Base-by-base conservation (phyloP, 1,140 invertebrate genomes). In the Lerema accius region DNA sequence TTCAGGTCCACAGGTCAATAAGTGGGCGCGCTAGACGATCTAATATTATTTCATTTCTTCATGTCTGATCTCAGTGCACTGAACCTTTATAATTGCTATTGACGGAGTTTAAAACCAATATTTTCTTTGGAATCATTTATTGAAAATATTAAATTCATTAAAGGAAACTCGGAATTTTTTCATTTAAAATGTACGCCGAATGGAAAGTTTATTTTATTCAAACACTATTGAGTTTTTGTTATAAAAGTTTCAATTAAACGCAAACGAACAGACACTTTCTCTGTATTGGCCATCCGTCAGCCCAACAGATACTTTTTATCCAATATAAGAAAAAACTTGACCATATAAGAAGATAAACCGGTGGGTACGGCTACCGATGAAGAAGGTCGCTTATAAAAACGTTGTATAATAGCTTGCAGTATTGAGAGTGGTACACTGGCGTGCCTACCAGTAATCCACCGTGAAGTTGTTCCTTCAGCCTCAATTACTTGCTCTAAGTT, bases 1-100 rank as follows among this genome's bases (percentile, higher is more conserved):
- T 48, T 68, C 50, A 49, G 60, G 26, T 49, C 50, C 42, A 26
- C 15, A 48, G 65, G 48, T 66, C 65, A 66, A 69, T 68, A 62
- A 67, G 61, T 48, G 37, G 23, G 60, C 48, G 56, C 40, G 40
- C 28, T 45, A 50, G 39, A 15, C 32, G 55, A 58, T 32, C 13
- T 58, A 37, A 53, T 35, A 40, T 53, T 16, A 59, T 45, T 53
- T 51, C 42, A 42, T 61, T 58, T 32, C 15, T 43, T 35, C 35
- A 48, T 23, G 15, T 17, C 32, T 19, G 26, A 17, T 15, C 17
- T 10, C 23, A 19, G 15, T 48, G 7, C 45, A 23, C 26, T 48
- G 45, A 28, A 9, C 26, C 42, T 19, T 16, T 11, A 17, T 43
- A 28, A 28, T 26, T 37, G 43, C 32, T 59, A 32, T 37, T n/a